phyloP scores from a whole-genome alignment of 2,888 invertebrate species.

The Dendrolimus pini region DNA sequence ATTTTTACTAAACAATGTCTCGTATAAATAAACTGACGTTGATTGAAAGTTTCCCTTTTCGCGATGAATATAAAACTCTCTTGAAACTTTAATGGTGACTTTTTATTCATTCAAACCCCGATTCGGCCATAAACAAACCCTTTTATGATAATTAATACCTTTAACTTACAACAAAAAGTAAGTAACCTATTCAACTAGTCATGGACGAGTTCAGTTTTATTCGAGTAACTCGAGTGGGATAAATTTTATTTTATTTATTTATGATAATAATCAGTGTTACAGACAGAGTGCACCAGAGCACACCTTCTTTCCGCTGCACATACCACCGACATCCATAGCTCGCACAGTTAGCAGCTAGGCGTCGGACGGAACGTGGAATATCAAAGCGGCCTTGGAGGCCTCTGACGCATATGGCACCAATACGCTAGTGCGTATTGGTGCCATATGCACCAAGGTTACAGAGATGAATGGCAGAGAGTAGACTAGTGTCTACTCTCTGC shows the following conservation, averaged over 20 bases:
- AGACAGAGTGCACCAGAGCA: too few species aligned
- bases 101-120: background rate
- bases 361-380: too few species aligned
- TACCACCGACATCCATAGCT: too few species aligned
- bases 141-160: constrained; percentile 60
- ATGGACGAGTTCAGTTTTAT: background rate
- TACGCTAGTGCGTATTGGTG: too few species aligned
- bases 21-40: background rate
- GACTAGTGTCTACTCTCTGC: too few species aligned
- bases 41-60: background rate
- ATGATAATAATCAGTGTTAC: too few species aligned
- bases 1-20: background rate
- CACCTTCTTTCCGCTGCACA: too few species aligned
- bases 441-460: too few species aligned
- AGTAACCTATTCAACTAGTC: background rate
- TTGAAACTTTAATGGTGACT: background rate
- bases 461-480: too few species aligned
- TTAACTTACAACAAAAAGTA: constrained; percentile 33
- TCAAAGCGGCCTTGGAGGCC: too few species aligned
- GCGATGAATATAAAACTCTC: background rate
- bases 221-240: background rate
- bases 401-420: too few species aligned
- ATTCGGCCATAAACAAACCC: background rate
- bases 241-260: background rate
- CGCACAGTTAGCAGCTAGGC: too few species aligned